Evolutionary conservation across 2,113 vertebrate species (phyloP), one percentile per base, ranked within the genome.

Genomic region (Alectura lathami): DNA sequence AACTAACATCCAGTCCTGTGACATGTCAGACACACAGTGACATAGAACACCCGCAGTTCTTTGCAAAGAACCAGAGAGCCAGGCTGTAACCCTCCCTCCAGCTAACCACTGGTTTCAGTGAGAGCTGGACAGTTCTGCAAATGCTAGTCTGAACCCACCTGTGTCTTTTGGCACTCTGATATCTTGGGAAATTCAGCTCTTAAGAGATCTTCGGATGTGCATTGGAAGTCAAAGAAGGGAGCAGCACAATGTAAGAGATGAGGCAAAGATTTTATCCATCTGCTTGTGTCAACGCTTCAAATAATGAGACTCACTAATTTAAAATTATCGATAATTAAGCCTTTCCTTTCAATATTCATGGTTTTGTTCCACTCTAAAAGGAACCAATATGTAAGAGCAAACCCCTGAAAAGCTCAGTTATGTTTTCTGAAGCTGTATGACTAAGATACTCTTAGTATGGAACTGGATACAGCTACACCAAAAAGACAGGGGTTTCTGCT

Each of bases 301-400:
- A 76, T 45, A 38, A 21, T 4, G 26, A 90, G 17, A 32, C 29
- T 53, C 66, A 42, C 20, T 57, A 47, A 81, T 7, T 62, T 54
- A 32, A n/a, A 22, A 17, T 22, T 24, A 83, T 69, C 62, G 83
- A 75, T 45, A 83, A 78, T 48, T 67, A 77, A 88, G 30, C 42
- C 3, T 59, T 64, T 42, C 26, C 53, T 53, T 77, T 79, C 48
- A 78, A n/a, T 53, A 70, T 83, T 94, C 45, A 6, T 60, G 23
- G 8, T 91, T 89, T 74, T 72, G 4, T 69, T 74, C 64, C 54
- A 34, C 48, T 86, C 42, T 42, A 70, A 94, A 80, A 82, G 21
- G 45, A 89, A 72, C 13, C 1, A 73, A 57, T 73, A 56, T 20
- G 64, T 5, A 68, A 60, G n/a, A 56, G 27, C 17, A 72, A 90